A percentile compares a stretch with the other conserved stretches of the same genome.
Conservation (phyloP, 2,113 vertebrate genomes). For the Neodon shergylaensis region DNA sequence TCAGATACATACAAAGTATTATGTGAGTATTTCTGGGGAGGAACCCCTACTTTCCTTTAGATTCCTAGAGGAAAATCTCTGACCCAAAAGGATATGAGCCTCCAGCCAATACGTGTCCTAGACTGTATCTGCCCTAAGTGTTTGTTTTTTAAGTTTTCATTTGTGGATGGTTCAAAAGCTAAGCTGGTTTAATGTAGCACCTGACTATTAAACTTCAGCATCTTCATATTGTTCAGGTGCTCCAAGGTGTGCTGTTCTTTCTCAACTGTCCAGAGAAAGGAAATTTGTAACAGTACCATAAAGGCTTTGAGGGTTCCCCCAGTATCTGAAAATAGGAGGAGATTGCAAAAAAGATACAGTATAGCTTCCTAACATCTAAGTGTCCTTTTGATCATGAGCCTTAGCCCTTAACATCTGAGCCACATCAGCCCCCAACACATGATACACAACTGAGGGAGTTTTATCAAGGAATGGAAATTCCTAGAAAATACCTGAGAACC, state of each 20-base stretch:
- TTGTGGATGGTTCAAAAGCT: neutral
- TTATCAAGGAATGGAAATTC: slow-evolving; percentile 10
- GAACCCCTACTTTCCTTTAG: neutral
- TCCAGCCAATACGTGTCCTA: slow-evolving; percentile 30
- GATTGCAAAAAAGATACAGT: neutral
- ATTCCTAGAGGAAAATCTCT: neutral
- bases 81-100: neutral
- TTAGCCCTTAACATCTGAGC: neutral
- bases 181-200: neutral
- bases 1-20: slow-evolving; percentile 11
- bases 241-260: neutral
- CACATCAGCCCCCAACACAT: neutral
- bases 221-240: neutral
- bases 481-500: neutral
- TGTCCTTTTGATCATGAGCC: neutral
- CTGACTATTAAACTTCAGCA: neutral
- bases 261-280: neutral
- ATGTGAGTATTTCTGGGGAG: slow-evolving; percentile 11
- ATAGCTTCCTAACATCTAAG: slow-evolving; percentile 29
- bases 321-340: neutral
- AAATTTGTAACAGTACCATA: neutral
- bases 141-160: neutral
- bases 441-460: neutral
- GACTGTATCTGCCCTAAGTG: neutral
- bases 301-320: neutral